phyloP scores from a whole-genome alignment of 2,888 invertebrate genomes.

The Molanna angustata region DNA sequence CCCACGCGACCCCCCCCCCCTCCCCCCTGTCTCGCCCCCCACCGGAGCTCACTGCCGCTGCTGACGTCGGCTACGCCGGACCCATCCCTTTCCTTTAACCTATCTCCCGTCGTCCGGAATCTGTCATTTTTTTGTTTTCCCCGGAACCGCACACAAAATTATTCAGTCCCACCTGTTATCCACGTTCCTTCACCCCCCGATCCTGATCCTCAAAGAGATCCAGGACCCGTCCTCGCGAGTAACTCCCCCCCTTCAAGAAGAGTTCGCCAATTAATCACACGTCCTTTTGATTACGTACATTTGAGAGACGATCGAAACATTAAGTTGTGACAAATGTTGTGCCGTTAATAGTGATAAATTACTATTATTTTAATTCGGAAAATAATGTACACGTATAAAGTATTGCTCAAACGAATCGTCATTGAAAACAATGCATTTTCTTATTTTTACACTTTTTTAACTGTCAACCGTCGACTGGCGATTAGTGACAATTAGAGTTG shows the following conservation, averaged over 20 bases:
- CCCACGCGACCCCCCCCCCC: slow-evolving; percentile 34
- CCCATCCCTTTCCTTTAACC: slow-evolving; percentile 34
- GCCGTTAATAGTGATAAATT: slow-evolving; percentile 20
- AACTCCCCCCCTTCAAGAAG: background rate
- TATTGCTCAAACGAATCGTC: slow-evolving; percentile 19
- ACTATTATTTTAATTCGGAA: slow-evolving; percentile 13
- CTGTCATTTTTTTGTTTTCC: slow-evolving; percentile 32
- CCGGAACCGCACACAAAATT: too few relatives aligned
- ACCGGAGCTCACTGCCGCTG: slow-evolving; percentile 31
- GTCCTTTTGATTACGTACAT: slow-evolving; percentile 1
- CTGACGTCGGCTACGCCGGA: slow-evolving; percentile 32
- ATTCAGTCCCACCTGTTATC: too few relatives aligned
- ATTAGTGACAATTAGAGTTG: slow-evolving; percentile 1
- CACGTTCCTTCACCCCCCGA: too few relatives aligned
- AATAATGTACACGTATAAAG: slow-evolving; percentile 16
- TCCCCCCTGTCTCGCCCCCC: slow-evolving; percentile 28
- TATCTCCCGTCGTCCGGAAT: slow-evolving; percentile 23
- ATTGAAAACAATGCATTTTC: slow-evolving; percentile 20
- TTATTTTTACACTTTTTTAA: slow-evolving; percentile 31
- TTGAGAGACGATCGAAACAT: too few relatives aligned
- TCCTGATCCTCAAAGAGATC: background rate
- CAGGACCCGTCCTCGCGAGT: background rate
- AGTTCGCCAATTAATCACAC: background rate
- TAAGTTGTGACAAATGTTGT: slow-evolving; percentile 21
- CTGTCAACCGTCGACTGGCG: slow-evolving; percentile 1